Conservation (phyloP, 37 sponge, comb jelly and placozoan genomes). For the Oscarella lobularis region DNA sequence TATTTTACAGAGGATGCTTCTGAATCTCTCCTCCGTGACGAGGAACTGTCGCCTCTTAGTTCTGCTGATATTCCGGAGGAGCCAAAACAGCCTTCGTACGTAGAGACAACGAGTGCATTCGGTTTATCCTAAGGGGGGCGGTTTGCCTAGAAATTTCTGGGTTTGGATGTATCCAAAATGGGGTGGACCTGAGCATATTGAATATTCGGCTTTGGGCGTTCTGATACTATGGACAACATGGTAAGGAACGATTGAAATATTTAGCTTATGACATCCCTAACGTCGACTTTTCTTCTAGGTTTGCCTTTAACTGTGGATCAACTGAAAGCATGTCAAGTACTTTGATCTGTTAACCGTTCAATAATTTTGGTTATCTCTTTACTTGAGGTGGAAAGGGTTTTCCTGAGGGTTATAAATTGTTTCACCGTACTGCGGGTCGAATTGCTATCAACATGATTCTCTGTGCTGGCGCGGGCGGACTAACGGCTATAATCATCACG, state of each 20-base stretch:
- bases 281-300: constrained; percentile 19
- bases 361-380: neutral
- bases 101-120: no score
- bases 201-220: constrained; percentile 80
- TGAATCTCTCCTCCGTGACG: no score
- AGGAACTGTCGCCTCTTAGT: no score
- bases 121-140: no score
- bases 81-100: no score
- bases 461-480: constrained; percentile 60
- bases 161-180: neutral
- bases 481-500: constrained; percentile 53
- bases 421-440: constrained; percentile 32
- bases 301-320: constrained; percentile 94
- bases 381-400: neutral
- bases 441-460: constrained; percentile 89
- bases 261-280: no score
- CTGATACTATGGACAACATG: constrained; percentile 84
- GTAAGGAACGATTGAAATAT: no score
- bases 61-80: no score
- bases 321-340: constrained; percentile 47
- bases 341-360: neutral
- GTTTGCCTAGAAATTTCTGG: neutral
- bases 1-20: no score
- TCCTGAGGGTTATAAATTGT: neutral
- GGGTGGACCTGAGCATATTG: constrained; percentile 32